phyloP scores from a whole-genome alignment of 1,140 invertebrate genomes.

The Hyposmocoma kahamanoa region DNA sequence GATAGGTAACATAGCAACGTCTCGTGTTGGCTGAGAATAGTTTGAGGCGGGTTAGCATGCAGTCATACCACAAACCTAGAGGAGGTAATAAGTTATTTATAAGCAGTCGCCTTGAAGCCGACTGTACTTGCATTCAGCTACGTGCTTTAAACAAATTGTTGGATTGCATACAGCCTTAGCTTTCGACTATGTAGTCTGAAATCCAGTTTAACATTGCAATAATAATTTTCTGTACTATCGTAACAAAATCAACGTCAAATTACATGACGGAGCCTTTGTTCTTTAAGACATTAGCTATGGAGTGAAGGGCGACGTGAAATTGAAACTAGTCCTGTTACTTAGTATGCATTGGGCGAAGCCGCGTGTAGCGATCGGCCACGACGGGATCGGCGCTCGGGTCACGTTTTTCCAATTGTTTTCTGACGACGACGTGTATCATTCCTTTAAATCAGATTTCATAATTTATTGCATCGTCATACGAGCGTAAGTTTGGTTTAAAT shows the following conservation, averaged over 20 bases:
- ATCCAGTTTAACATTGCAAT: background rate
- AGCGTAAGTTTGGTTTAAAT: slow-evolving; percentile 14
- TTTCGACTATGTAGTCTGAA: slow-evolving; percentile 1
- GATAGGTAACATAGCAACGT: background rate
- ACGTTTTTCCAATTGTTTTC: slow-evolving; percentile 71
- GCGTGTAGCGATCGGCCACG: slow-evolving; percentile 53
- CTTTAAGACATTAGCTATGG: slow-evolving; percentile 23
- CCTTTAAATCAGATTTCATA: slow-evolving; percentile 64
- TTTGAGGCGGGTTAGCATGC: slow-evolving; percentile 24
- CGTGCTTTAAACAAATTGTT: slow-evolving; percentile 6
- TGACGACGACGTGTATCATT: slow-evolving; percentile 71
- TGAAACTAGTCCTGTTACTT: slow-evolving; percentile 63
- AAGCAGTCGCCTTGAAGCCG: slow-evolving; percentile 28
- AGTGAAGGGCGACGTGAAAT: slow-evolving; percentile 48
- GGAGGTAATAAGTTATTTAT: slow-evolving; percentile 44
- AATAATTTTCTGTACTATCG: background rate
- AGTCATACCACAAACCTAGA: slow-evolving; percentile 20
- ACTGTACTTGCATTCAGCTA: slow-evolving; percentile 12
- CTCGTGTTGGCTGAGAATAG: slow-evolving; percentile 14
- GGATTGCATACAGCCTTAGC: background rate
- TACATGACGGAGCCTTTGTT: slow-evolving; percentile 1
- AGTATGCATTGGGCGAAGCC: slow-evolving; percentile 66
- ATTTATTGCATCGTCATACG: slow-evolving; percentile 48
- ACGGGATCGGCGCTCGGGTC: slow-evolving; percentile 46
- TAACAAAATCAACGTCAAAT: background rate